Percentiles rank a stretch among this genome's conserved stretches.
phyloP scores from a whole-genome alignment of 2,797 vertebrate species.

The Enteromius radiatus region DNA sequence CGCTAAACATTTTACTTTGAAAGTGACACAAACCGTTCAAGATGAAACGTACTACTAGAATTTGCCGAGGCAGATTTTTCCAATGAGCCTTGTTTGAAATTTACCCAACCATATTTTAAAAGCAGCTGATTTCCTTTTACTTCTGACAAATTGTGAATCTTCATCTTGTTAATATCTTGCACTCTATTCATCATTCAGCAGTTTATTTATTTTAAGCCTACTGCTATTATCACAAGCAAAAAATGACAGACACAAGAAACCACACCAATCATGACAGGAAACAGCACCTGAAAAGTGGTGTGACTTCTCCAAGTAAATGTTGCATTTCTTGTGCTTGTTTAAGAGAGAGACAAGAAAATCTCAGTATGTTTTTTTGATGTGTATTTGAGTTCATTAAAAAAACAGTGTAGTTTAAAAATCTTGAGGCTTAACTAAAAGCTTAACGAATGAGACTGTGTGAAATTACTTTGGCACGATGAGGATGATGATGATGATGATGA shows the following conservation, averaged over 20 bases:
- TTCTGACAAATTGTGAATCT: not conserved
- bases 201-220: slow-evolving; percentile 9
- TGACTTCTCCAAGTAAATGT: not conserved
- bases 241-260: slow-evolving; percentile 18
- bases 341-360: not conserved
- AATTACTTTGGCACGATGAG: not conserved
- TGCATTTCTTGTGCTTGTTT: not conserved
- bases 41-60: not conserved
- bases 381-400: slow-evolving; percentile 7
- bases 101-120: not conserved
- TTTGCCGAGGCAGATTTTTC: not conserved
- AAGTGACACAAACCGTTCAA: not conserved
- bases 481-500: not conserved
- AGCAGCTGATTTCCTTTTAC: not conserved
- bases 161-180: not conserved
- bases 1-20: not conserved
- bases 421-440: not conserved
- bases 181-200: too few species aligned
- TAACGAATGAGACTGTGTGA: not conserved
- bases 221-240: slow-evolving; percentile 9
- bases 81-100: not conserved
- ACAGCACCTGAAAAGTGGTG: slow-evolving; percentile 64
- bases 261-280: slow-evolving; percentile 40
- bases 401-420: not conserved
- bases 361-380: not conserved